Evolutionary conservation across 2,888 invertebrate species (phyloP).

Genomic region (Hirtodrosophila duncani): DNA sequence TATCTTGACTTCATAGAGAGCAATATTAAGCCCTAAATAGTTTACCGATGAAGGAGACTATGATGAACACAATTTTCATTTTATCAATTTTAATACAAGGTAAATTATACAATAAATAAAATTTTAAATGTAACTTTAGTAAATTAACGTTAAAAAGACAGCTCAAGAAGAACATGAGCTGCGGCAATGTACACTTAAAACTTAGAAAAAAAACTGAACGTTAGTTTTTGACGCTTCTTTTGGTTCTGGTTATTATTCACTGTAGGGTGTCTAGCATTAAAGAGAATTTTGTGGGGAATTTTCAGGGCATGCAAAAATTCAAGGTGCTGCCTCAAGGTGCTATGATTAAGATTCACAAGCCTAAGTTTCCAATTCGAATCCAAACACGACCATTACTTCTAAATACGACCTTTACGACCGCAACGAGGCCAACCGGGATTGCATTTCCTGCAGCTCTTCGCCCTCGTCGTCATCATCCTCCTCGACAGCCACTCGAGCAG

Average conservation of each 20-base stretch:
- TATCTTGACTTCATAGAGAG: slow-evolving; percentile 81
- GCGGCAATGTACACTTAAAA: slow-evolving; percentile 27
- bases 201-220: slow-evolving; percentile 14
- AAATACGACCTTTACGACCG: slow-evolving; percentile 85
- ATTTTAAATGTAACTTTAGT: slow-evolving; percentile 24
- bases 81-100: slow-evolving; percentile 44
- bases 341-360: slow-evolving; percentile 36
- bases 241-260: slow-evolving; percentile 30
- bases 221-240: slow-evolving; percentile 29
- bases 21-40: slow-evolving; percentile 64
- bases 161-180: slow-evolving; percentile 43
- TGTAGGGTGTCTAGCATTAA: neutral
- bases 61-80: no score
- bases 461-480: slow-evolving; percentile 82
- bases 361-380: slow-evolving; percentile 22
- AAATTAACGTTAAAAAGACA: slow-evolving; percentile 25
- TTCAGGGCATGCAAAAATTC: slow-evolving; percentile 16
- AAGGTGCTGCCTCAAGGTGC: no score
- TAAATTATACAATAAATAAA: slow-evolving; percentile 60
- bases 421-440: slow-evolving; percentile 90
- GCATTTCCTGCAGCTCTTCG: slow-evolving; percentile 94
- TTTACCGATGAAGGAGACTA: no score
- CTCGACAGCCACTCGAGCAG: slow-evolving; percentile 65
- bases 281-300: slow-evolving; percentile 17
- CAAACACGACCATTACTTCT: neutral